phyloP scores from a whole-genome alignment of 2,113 vertebrate genomes.

The Apteryx mantelli region DNA sequence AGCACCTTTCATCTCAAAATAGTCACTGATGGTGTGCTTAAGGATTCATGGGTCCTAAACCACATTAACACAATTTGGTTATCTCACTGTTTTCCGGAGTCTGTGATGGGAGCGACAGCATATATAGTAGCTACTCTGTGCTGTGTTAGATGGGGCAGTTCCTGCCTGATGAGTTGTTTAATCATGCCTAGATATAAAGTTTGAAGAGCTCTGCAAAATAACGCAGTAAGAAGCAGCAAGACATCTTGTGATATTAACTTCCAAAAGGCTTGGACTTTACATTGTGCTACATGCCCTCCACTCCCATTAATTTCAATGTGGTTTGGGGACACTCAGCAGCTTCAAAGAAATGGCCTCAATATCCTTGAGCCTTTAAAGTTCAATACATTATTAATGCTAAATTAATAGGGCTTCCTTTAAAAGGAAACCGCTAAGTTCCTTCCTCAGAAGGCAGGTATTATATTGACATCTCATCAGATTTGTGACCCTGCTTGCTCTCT shows the following conservation, averaged over 20 bases:
- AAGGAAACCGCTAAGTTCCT: conserved; percentile 60
- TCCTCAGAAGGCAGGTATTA: not conserved
- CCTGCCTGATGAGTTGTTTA: not conserved
- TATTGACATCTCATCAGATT: not conserved
- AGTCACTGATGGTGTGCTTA: not conserved
- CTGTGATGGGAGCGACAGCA: not conserved
- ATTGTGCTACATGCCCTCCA: not conserved
- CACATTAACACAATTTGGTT: not conserved
- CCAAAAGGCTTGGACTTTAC: not conserved
- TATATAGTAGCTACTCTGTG: not conserved
- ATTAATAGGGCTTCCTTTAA: conserved; percentile 59
- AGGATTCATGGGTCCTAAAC: not conserved
- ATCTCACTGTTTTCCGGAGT: not conserved
- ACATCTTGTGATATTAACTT: not conserved
- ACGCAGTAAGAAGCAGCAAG: not conserved
- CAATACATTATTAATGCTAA: conserved; percentile 61
- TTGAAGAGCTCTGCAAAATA: not conserved
- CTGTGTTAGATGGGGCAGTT: not conserved
- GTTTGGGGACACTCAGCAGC: conserved; percentile 5
- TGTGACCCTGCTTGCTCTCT: not conserved
- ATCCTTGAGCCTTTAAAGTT: conserved; percentile 42
- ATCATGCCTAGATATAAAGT: not conserved
- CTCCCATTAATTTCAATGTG: not conserved
- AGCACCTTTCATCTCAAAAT: not conserved
- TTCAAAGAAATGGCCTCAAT: conserved; percentile 53